Percentiles rank a stretch among this genome's conserved stretches.
Conservation (phyloP, 2,797 vertebrate genomes). For the Clangula hyemalis region DNA sequence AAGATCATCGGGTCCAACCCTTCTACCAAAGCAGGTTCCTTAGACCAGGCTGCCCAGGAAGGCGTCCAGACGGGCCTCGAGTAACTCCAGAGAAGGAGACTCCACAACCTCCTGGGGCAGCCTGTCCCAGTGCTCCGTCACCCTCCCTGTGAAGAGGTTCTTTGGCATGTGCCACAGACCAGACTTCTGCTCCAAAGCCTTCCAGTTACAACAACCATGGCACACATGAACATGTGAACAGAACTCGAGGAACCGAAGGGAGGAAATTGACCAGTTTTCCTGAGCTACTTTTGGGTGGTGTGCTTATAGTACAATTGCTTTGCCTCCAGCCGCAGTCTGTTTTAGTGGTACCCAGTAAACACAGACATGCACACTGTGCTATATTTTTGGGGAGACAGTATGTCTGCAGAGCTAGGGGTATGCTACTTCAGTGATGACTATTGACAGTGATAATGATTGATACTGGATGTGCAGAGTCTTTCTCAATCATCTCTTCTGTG, state of each 20-base stretch:
- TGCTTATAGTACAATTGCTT: not conserved
- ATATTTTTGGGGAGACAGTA: not conserved
- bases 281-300: not conserved
- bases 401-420: not conserved
- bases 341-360: not conserved
- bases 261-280: no score
- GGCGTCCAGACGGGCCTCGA: no score
- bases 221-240: no score
- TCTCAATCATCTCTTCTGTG: not conserved
- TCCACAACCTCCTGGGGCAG: no score
- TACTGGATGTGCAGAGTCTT: not conserved
- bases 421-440: not conserved
- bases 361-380: no score
- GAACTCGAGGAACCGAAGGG: no score
- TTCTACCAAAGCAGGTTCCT: no score
- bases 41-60: no score
- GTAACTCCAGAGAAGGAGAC: no score
- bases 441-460: not conserved
- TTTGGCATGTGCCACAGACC: not conserved
- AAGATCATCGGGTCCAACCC: no score
- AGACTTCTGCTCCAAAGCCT: not conserved
- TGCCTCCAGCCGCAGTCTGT: not conserved
- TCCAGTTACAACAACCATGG: not conserved
- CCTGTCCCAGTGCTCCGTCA: no score
- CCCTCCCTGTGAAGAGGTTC: no score